These are phyloP conservation scores for Neotragus pygmaeus DNA, from an alignment of 2,113 vertebrate genomes.

Conservation along the genomic window DNA sequence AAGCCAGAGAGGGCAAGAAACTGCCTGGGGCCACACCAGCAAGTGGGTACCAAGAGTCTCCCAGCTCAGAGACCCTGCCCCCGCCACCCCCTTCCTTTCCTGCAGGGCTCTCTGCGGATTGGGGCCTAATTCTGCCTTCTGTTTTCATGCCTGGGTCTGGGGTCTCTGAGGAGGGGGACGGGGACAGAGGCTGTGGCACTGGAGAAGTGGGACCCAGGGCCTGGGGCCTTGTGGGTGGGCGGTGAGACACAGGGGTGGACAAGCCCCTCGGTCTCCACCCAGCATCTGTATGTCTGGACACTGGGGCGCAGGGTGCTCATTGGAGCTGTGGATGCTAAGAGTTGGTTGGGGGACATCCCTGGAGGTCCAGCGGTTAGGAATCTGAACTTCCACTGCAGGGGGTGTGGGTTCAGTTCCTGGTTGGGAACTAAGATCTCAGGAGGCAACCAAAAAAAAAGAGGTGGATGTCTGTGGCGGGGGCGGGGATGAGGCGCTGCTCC, in stretches of 20 bases:
- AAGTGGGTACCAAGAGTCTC: neutral
- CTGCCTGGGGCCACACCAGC: neutral
- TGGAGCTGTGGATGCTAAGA: neutral
- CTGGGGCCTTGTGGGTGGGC: neutral
- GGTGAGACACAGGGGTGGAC: neutral
- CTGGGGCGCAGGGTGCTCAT: fast-evolving
- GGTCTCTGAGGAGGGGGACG: neutral
- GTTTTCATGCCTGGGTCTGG: neutral
- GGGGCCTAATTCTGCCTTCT: neutral
- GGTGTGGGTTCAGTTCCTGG: neutral
- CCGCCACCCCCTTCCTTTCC: neutral
- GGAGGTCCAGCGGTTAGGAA: neutral
- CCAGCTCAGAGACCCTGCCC: fast-evolving
- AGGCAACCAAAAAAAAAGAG: neutral
- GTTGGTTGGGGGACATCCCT: neutral
- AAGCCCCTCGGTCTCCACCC: neutral
- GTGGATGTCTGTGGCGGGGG: neutral
- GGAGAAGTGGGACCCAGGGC: neutral
- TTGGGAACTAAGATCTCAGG: neutral
- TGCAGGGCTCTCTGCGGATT: neutral
- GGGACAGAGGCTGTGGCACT: neutral
- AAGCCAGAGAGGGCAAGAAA: neutral
- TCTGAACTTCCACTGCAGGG: neutral
- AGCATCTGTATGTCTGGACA: neutral
- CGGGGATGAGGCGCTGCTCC: neutral